Evolutionary conservation across 2,888 invertebrate genomes (phyloP).

Genomic region (Antheraea yamamai): DNA sequence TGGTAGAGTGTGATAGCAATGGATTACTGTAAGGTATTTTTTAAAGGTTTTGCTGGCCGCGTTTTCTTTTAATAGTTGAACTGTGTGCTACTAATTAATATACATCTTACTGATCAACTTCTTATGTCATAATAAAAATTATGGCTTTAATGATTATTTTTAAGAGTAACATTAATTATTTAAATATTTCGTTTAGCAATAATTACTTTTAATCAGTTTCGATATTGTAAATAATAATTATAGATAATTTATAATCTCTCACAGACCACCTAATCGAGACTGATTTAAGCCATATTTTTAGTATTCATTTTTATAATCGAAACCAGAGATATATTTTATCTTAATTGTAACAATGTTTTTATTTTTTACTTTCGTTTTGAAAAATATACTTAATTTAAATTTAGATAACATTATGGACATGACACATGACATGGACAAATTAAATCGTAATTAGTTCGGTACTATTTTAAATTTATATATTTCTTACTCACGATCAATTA

Average conservation of each 20-base stretch:
- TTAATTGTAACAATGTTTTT: background rate
- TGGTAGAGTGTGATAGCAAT: no score
- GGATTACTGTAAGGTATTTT: no score
- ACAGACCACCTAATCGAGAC: constrained; percentile 66
- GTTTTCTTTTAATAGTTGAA: background rate
- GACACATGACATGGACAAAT: background rate
- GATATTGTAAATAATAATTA: constrained; percentile 56
- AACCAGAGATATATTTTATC: constrained; percentile 26
- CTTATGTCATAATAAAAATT: constrained; percentile 18
- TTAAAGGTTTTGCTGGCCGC: no score
- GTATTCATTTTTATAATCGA: constrained; percentile 40
- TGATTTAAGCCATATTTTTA: constrained; percentile 71
- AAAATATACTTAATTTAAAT: background rate
- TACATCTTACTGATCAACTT: background rate
- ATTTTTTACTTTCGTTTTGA: background rate
- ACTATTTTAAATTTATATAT: background rate
- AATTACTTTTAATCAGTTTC: constrained; percentile 54
- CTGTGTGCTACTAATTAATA: background rate
- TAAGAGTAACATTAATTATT: constrained; percentile 31
- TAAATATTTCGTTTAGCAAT: constrained; percentile 36
- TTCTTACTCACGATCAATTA: background rate
- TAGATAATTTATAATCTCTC: constrained; percentile 38
- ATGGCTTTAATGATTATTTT: constrained; percentile 53
- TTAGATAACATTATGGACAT: background rate
- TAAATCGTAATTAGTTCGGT: background rate